phyloP scores from a whole-genome alignment of 1,140 invertebrate species.

The Philotrypesis tridentata region DNA sequence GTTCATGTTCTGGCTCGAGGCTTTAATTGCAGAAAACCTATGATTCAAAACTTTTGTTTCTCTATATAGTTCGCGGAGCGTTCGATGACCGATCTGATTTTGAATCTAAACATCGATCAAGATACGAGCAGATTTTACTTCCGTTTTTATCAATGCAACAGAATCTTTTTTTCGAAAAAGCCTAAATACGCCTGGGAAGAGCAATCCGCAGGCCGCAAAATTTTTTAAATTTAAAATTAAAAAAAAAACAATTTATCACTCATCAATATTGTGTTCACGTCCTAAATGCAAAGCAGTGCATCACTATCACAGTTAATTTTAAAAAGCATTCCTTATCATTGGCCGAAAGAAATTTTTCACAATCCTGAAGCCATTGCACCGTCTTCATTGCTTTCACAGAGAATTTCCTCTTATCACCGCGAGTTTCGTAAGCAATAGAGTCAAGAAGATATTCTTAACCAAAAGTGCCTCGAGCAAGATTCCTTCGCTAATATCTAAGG shows the following conservation, averaged over 20 bases:
- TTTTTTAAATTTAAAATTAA: neutral
- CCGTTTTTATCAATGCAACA: neutral
- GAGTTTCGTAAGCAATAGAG: neutral
- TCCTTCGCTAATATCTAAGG: neutral
- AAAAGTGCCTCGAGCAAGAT: conserved; percentile 21
- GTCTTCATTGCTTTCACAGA: conserved; percentile 40
- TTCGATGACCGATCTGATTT: conserved; percentile 13
- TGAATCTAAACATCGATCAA: conserved; percentile 8
- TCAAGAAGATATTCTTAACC: neutral
- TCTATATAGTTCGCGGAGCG: neutral
- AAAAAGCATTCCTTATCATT: conserved; percentile 15
- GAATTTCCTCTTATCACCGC: neutral
- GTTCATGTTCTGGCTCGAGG: conserved; percentile 3
- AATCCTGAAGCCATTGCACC: conserved; percentile 43
- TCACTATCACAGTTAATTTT: conserved; percentile 51
- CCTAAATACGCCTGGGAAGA: conserved; percentile 27
- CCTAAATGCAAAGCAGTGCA: conserved; percentile 4
- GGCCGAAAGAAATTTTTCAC: conserved; percentile 15
- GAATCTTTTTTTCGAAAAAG: conserved; percentile 10
- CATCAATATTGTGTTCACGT: neutral
- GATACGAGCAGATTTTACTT: conserved; percentile 8
- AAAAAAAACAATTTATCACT: conserved; percentile 1
- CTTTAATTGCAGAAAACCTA: neutral
- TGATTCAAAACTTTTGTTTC: neutral
- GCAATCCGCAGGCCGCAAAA: too few relatives aligned